Evolutionary conservation across 2,797 vertebrate species (phyloP).

Genomic region (Gymnoscopelus braueri): DNA sequence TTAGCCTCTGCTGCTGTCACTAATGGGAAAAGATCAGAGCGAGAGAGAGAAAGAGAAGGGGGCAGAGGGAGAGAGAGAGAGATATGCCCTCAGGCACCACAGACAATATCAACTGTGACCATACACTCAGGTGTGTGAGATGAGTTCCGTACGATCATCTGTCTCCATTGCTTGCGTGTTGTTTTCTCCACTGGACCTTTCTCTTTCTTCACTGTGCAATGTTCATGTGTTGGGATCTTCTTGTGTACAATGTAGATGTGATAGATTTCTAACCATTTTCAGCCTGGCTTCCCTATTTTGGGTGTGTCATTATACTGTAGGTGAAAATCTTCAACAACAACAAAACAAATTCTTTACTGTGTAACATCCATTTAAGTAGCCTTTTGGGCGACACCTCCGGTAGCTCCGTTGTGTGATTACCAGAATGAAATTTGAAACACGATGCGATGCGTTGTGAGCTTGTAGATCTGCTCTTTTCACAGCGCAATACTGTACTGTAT

Average conservation of each 20-base stretch:
- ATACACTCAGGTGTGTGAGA: not conserved
- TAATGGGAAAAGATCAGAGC: constrained; percentile 20
- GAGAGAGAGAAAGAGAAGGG: not conserved
- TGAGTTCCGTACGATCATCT: not conserved
- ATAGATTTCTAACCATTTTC: not conserved
- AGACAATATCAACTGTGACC: constrained; percentile 1
- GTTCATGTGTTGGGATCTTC: not conserved
- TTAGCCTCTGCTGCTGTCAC: constrained; percentile 11
- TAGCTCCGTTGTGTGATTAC: too few species aligned
- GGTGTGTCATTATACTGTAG: too few species aligned
- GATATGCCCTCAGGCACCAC: not conserved
- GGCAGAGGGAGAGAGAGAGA: too few species aligned
- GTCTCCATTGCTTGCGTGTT: not conserved
- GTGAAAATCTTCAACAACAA: too few species aligned
- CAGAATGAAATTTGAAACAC: too few species aligned
- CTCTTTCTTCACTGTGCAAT: not conserved
- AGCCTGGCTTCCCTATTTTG: too few species aligned
- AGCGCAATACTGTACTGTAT: too few species aligned
- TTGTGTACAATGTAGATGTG: not conserved
- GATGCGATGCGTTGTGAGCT: too few species aligned
- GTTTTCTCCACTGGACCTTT: not conserved
- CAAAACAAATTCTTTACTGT: too few species aligned
- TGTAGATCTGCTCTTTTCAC: too few species aligned
- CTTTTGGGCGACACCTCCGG: too few species aligned
- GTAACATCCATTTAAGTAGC: too few species aligned